Base-by-base conservation (phyloP, 35 echinoderm and acorn worm species). In the Nesometra sesokonis region DNA sequence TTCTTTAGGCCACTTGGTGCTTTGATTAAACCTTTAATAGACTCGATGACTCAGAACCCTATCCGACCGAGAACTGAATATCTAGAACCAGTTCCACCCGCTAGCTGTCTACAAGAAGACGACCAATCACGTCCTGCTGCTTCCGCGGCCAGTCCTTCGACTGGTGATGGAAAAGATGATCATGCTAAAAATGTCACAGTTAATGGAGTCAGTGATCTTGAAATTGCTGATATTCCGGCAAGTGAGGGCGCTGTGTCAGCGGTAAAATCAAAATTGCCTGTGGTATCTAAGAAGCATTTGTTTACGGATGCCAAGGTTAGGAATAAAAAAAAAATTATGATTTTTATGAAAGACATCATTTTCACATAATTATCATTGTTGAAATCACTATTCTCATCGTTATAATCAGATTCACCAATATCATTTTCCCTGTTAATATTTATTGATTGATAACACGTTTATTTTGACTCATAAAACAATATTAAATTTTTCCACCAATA, bases 11-110 rank as follows among this genome's bases (percentile, higher is more conserved):
- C 94, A 30, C 93, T 97, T 35, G 94, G 94, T 52, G 87, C 88
- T 39, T 87, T 93, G 40, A 86, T 97, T 78, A 97, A 97, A 80
- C 88, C 80, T 86, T 82, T 97, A 3, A 88, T 97, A 29, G 94
- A 97, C 78, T 90, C 94, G 9, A 86, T 97, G 46, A 86, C 94
- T 47, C 32, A 81, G 76, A 89, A 97, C 57, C 94, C 94, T 32
- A 93, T 89, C 52, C 52, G 9, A 27, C 52, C 52, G 52, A 67
- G 52, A 67, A 67, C 52, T 19, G 23, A 67, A 9, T 67, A 67
- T 27, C 52, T 67, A 67, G 52, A 67, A 19, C 52, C 52, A 67
- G 21, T 67, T 27, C 52, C 52, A 2, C 52, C 7, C 0, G 7
- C 52, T 17, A 67, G 52, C 21, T 67, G 23, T 27, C 21, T 67